Base-by-base conservation (phyloP, 1,140 invertebrate species). In the Paraescarpia echinospica region DNA sequence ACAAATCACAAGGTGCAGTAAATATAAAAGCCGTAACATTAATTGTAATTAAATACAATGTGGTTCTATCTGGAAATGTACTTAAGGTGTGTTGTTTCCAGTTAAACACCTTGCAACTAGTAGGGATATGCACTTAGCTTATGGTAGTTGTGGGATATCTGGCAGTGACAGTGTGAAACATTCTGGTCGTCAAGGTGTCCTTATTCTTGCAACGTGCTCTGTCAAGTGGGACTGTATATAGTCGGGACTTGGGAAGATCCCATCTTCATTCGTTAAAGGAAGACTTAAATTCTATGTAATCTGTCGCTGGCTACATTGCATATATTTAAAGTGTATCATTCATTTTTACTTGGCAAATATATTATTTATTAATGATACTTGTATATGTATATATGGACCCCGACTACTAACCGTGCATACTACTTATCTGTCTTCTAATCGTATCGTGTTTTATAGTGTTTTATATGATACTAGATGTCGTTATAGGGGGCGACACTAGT, bases 251-350 rank as follows among this genome's bases (percentile, higher is more conserved):
- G 59, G 59, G 27, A 77, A 77, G 59, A 77, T 77, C 48, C 18
- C 48, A 18, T 18, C n/a, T n/a, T n/a, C n/a, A n/a, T 27, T 77
- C 59, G 14, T 6, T 77, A 77, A 77, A 77, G 59, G 59, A 77
- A 77, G 59, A 77, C 59, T 77, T 77, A 77, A 77, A 77, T 27
- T 77, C 59, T 77, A 77, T 77, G 59, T 77, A 77, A 77, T 77
- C 2, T 77, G 59, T 77, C 22, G 59, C 59, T 77, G 59, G 59
- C 27, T 77, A 41, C 59, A 77, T 77, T 18, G 59, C 59, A 77
- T 77, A 31, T 77, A 77, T 77, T 77, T 18, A 18, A 77, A 77
- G 59, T 77, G 9, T 77, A 77, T 1, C 59, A 77, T 77, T 77
- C 27, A 31, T 77, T 77, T 77, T 77, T 18, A 77, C 59, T 77